These are phyloP conservation scores for Crocidura indochinensis DNA, from an alignment of 2,797 vertebrate species.

Conservation along the genomic window DNA sequence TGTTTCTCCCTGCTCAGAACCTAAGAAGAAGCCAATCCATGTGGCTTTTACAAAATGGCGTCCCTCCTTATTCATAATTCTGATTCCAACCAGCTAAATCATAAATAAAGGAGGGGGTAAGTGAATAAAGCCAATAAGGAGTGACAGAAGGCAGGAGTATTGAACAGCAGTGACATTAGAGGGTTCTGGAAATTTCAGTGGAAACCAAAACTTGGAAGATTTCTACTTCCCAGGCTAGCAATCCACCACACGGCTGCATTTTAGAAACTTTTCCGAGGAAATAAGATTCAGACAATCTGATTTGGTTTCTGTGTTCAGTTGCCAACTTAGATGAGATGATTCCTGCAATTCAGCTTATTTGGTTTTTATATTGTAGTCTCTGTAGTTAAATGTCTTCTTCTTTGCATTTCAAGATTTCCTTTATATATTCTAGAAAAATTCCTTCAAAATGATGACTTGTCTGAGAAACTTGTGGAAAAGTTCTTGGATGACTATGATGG, in stretches of 20 bases:
- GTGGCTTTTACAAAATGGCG: no score
- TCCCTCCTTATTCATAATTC: no score
- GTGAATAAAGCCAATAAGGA: background rate
- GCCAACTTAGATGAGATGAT: background rate
- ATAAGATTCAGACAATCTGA: background rate
- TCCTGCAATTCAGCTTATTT: no score
- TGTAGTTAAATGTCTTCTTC: no score
- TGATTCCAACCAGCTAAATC: no score
- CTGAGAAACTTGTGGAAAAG: no score
- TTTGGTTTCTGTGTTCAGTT: background rate
- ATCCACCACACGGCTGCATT: no score
- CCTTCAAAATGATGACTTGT: background rate
- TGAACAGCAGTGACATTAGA: background rate
- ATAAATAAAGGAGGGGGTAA: background rate
- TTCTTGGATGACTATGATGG: no score
- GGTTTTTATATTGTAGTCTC: no score
- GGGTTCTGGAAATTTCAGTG: background rate
- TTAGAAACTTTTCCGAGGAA: background rate
- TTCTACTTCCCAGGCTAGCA: background rate
- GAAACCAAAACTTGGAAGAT: rapidly evolving
- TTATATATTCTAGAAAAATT: conserved; percentile 52
- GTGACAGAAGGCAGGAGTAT: background rate
- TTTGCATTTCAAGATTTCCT: no score
- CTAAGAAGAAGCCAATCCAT: no score
- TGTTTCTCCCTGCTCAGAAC: no score